Conservation (phyloP, 2,888 invertebrate genomes). For the Synergus laeviventris region DNA sequence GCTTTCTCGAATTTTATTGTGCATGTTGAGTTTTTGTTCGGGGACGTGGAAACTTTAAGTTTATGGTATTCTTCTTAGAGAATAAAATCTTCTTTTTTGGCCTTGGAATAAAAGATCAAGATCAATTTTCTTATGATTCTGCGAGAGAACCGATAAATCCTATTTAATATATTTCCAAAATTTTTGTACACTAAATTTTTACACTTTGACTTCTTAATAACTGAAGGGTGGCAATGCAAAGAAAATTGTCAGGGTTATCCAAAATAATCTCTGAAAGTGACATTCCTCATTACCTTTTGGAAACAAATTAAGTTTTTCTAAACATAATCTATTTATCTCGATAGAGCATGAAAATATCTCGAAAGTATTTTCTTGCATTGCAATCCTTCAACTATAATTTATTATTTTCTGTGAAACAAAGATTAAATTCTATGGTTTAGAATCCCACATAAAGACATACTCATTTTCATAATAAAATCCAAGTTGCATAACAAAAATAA, state of each 20-base stretch:
- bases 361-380: too few species aligned
- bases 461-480: background rate
- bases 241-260: too few species aligned
- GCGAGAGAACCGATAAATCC: background rate
- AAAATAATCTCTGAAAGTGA: too few species aligned
- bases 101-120: background rate
- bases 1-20: constrained; percentile 32
- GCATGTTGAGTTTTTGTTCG: constrained; percentile 1
- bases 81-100: background rate
- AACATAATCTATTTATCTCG: too few species aligned
- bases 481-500: background rate
- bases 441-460: too few species aligned
- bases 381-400: background rate
- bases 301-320: too few species aligned
- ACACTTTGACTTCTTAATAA: too few species aligned
- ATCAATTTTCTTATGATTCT: background rate
- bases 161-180: background rate
- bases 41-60: constrained; percentile 7
- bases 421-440: background rate
- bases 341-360: too few species aligned
- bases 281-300: too few species aligned
- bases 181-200: background rate
- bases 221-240: too few species aligned
- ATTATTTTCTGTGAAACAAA: background rate
- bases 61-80: constrained; percentile 4